Conservation (phyloP, 2,113 vertebrate species). For the Craseonycteris thonglongyai region DNA sequence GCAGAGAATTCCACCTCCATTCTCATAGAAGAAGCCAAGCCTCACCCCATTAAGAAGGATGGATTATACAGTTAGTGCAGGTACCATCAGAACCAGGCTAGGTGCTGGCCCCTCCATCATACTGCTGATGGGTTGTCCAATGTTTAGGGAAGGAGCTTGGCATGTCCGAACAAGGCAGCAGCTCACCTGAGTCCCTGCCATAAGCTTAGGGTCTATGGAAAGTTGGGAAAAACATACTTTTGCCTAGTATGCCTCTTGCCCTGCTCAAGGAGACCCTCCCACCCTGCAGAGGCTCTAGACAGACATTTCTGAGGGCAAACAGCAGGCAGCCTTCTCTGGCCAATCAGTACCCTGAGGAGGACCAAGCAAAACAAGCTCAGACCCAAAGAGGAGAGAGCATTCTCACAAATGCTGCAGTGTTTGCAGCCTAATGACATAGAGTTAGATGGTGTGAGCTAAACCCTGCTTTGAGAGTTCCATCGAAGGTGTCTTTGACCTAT, state of each 20-base stretch:
- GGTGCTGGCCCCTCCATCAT: background rate
- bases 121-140: background rate
- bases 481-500: conserved; percentile 67
- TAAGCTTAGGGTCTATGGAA: background rate
- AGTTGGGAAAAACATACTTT: background rate
- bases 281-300: background rate
- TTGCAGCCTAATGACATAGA: background rate
- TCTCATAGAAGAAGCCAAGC: background rate
- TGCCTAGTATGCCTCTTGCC: background rate
- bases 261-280: background rate
- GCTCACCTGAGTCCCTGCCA: background rate
- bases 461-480: conserved; percentile 52
- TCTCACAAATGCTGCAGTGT: background rate
- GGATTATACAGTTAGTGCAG: background rate
- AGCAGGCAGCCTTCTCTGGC: background rate
- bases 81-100: background rate
- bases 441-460: background rate
- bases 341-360: background rate
- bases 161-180: background rate
- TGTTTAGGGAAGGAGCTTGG: background rate
- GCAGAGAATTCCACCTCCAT: background rate
- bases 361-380: background rate
- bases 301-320: background rate
- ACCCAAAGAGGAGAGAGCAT: background rate
- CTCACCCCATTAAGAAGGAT: background rate